Percentiles rank a stretch among this genome's conserved stretches.
Evolutionary conservation across 2,888 invertebrate genomes (phyloP).

Genomic region (Cantharis flavilabris): DNA sequence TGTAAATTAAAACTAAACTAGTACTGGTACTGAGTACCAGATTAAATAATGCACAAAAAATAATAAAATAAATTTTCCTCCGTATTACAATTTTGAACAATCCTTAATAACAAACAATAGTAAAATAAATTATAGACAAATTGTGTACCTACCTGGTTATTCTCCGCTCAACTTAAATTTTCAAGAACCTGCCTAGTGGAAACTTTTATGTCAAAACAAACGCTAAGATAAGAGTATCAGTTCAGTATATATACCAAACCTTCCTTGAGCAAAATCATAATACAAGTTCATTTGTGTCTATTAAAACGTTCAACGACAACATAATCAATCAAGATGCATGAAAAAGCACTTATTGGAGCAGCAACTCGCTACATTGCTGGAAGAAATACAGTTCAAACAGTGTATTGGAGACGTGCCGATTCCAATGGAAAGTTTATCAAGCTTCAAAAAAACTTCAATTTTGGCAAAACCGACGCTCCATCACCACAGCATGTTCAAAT

Average conservation of each 20-base stretch:
- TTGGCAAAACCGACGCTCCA: constrained; percentile 1
- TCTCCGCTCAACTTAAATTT: not conserved
- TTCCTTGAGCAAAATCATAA: not conserved
- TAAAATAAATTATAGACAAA: too few relatives aligned
- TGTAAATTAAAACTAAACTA: not conserved
- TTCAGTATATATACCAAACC: constrained; percentile 5
- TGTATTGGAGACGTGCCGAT: constrained; percentile 71
- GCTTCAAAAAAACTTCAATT: constrained; percentile 28
- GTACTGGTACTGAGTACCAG: too few relatives aligned
- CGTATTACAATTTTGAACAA: too few relatives aligned
- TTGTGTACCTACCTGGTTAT: too few relatives aligned
- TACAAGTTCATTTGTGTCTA: not conserved
- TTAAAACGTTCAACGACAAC: not conserved
- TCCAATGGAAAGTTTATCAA: constrained; percentile 45
- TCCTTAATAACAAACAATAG: too few relatives aligned
- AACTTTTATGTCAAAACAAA: constrained; percentile 1
- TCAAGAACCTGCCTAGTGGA: constrained; percentile 6
- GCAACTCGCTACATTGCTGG: constrained; percentile 75
- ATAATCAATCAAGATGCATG: constrained; percentile 42
- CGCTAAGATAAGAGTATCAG: not conserved
- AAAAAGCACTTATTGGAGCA: constrained; percentile 66
- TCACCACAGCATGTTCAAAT: constrained; percentile 7
- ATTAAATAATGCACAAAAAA: too few relatives aligned
- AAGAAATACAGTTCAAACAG: constrained; percentile 74
- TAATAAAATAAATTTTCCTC: not conserved